These are phyloP conservation scores for Athene noctua DNA, from an alignment of 2,113 vertebrate genomes.

Conservation along the genomic window DNA sequence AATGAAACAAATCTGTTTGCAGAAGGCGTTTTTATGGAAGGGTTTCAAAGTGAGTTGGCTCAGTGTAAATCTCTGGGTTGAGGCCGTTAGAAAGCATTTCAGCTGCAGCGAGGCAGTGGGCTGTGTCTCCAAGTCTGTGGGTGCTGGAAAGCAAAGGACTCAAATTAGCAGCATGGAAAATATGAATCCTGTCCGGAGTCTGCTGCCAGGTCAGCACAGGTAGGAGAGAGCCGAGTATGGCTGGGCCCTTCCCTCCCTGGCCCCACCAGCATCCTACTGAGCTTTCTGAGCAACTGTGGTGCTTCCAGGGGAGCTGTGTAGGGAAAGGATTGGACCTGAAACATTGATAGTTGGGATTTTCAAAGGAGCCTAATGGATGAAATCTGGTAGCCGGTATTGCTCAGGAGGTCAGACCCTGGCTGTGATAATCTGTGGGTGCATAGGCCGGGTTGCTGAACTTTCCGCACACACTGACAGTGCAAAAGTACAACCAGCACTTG, in stretches of 20 bases:
- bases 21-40: constrained; percentile 52
- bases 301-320: neutral
- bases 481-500: too few species aligned
- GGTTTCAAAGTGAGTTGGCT: constrained; percentile 41
- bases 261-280: neutral
- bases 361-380: neutral
- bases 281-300: neutral
- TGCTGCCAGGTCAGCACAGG: neutral
- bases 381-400: neutral
- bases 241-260: neutral
- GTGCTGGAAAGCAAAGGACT: neutral
- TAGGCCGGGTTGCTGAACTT: too few species aligned
- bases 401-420: neutral
- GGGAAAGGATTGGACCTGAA: neutral
- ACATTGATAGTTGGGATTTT: neutral
- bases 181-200: neutral
- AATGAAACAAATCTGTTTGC: constrained; percentile 67
- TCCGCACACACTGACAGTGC: too few species aligned
- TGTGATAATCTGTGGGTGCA: too few species aligned
- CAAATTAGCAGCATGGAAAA: neutral
- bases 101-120: neutral
- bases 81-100: constrained; percentile 50
- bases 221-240: neutral
- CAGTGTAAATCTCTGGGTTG: constrained; percentile 42
- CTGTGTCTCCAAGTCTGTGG: neutral